A percentile compares a stretch with the other conserved stretches of the same genome.
phyloP scores from a whole-genome alignment of 2,888 invertebrate species.

The Alviniconcha strummeri region DNA sequence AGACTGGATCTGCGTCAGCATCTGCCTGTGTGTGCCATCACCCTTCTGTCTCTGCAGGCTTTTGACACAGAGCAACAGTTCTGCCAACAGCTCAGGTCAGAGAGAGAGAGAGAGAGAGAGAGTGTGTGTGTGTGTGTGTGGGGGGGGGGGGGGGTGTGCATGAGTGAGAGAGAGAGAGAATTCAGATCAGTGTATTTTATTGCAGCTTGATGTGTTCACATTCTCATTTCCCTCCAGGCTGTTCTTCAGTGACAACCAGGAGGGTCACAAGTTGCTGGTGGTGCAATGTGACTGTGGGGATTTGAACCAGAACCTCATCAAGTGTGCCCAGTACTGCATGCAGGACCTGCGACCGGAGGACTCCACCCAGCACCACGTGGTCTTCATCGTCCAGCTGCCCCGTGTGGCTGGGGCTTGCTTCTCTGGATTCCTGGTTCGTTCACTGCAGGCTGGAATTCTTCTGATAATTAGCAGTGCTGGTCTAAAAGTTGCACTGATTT shows the following conservation, averaged over 20 bases:
- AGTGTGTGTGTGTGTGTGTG: no score
- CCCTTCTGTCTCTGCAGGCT: conserved; percentile 54
- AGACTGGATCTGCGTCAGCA: conserved; percentile 42
- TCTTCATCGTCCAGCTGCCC: conserved; percentile 64
- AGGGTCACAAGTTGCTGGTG: conserved; percentile 53
- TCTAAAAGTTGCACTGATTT: no score
- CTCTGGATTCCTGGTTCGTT: conserved; percentile 64
- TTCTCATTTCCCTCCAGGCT: conserved; percentile 37
- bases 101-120: no score
- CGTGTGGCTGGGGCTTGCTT: conserved; percentile 62
- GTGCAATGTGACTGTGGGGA: conserved; percentile 69
- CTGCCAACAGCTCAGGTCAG: conserved; percentile 52
- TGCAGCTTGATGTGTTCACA: no score
- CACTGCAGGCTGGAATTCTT: no score
- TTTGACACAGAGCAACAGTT: conserved; percentile 69
- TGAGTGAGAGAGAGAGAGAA: no score
- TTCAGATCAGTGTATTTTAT: no score
- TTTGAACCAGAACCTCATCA: conserved; percentile 60
- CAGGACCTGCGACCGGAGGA: conserved; percentile 50
- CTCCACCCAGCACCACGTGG: conserved; percentile 49
- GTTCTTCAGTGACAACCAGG: conserved; percentile 42
- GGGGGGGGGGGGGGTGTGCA: no score
- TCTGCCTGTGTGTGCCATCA: conserved; percentile 40
- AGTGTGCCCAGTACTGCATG: conserved; percentile 65
- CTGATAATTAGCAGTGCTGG: no score